Evolutionary conservation across 1,140 invertebrate genomes (phyloP), one percentile per base, ranked within the genome.

Genomic region (Reticulitermes speratus): DNA sequence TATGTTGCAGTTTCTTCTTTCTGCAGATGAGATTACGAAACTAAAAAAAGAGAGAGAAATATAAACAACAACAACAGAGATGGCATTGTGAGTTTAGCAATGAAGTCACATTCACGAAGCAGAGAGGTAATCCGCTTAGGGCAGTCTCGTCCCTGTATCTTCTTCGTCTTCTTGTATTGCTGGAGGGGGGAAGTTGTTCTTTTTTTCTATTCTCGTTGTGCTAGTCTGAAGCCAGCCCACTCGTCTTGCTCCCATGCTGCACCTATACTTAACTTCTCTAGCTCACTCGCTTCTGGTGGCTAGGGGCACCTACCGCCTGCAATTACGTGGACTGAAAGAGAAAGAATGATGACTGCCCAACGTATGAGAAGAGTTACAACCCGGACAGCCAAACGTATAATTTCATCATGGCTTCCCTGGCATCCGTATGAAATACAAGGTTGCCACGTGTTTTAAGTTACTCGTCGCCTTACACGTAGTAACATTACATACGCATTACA

Each of bases 211-310:
- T 7, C 65, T 75, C n/a, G 65, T 75, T 75, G 65, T 75, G n/a
- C 8, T 75, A n/a, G 65, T 75, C n/a, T 25, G n/a, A 30, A 30
- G 65, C 25, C 65, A 75, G 65, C n/a, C 65, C 65, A 75, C 65
- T 75, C 14, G 59, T 65, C 59, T 65, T 65, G 6, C 59, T 65
- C 59, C 21, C 21, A n/a, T 30, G 5, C 65, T 75, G 65, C 65
- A 75, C 65, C 65, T 75, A 75, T 75, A 75, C 65, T 75, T 75
- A 75, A 75, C 65, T n/a, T 75, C 65, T 75, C 59, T n/a, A 6
- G 55, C 55, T 59, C 3, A 59, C 14, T 59, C 19, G 59, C 59
- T 65, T 65, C 25, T 75, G 65, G 65, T 30, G n/a, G 65, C 65
- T 14, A 30, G 65, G 65, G 65, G 65, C 65, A 25, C 65, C 65